phyloP scores from a whole-genome alignment of 2,888 invertebrate species.

The Himalopsyche japonica region DNA sequence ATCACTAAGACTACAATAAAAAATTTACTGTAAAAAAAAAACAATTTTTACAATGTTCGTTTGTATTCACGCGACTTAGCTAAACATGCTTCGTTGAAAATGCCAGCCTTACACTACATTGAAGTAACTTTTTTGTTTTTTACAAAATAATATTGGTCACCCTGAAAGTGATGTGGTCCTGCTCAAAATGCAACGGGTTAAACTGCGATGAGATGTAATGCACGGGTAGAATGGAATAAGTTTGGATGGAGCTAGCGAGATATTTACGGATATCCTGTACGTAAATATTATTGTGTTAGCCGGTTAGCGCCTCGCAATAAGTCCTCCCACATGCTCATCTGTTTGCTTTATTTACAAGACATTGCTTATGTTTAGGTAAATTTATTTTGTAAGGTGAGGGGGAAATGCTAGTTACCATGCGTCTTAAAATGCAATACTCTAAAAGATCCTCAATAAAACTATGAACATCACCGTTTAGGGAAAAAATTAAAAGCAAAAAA shows the following conservation, averaged over 20 bases:
- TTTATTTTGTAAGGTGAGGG: background rate
- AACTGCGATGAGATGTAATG: background rate
- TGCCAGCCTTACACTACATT: too few relatives aligned
- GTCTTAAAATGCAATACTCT: background rate
- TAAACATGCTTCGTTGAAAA: too few relatives aligned
- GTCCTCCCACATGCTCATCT: slow-evolving; percentile 4
- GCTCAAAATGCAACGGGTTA: background rate
- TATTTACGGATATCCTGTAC: slow-evolving; percentile 40
- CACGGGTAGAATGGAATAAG: background rate
- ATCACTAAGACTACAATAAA: too few relatives aligned
- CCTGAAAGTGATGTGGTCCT: background rate
- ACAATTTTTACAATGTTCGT: too few relatives aligned
- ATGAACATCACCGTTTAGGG: too few relatives aligned
- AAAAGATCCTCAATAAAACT: background rate
- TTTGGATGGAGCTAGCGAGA: slow-evolving; percentile 9
- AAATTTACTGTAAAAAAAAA: too few relatives aligned
- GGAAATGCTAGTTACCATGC: background rate
- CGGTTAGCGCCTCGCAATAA: slow-evolving; percentile 14
- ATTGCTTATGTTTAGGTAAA: background rate
- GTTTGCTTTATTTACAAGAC: background rate
- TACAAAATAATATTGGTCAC: background rate
- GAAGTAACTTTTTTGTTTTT: too few relatives aligned
- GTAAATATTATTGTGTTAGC: slow-evolving; percentile 37
- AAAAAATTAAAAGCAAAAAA: too few relatives aligned
- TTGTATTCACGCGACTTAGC: too few relatives aligned